Evolutionary conservation across 1,140 invertebrate genomes (phyloP).

Genomic region (Chrysomallon squamiferum): DNA sequence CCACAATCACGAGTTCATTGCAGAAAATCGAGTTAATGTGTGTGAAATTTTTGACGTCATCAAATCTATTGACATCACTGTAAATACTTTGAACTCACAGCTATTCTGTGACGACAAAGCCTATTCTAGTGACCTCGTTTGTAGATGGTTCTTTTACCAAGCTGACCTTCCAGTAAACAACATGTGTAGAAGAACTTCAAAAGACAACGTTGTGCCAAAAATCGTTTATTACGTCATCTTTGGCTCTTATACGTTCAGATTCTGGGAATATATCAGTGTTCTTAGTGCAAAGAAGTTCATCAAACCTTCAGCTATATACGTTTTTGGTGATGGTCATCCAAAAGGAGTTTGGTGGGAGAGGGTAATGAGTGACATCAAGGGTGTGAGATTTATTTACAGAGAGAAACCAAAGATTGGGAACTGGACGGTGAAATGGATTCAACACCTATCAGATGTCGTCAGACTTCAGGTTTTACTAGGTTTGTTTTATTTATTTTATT

Average conservation of each 20-base stretch:
- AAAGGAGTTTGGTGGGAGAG: slow-evolving; percentile 19
- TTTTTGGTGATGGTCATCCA: slow-evolving; percentile 26
- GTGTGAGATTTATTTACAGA: slow-evolving; percentile 16
- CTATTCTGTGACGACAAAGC: slow-evolving; percentile 15
- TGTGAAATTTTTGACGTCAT: no score
- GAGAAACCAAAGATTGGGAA: slow-evolving; percentile 10
- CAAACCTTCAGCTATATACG: slow-evolving; percentile 19
- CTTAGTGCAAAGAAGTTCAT: slow-evolving; percentile 20
- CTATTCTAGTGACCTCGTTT: slow-evolving; percentile 8
- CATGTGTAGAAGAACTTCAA: not conserved
- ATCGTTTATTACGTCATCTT: slow-evolving; percentile 31
- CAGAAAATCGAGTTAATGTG: no score
- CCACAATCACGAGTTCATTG: no score
- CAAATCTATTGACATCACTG: not conserved
- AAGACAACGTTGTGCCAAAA: slow-evolving; percentile 10
- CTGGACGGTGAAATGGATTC: not conserved
- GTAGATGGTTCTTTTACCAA: slow-evolving; percentile 13
- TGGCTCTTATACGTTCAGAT: slow-evolving; percentile 21
- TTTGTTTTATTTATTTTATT: not conserved
- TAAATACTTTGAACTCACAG: not conserved
- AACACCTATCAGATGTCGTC: slow-evolving; percentile 22
- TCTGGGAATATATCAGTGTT: slow-evolving; percentile 26
- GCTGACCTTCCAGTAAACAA: not conserved
- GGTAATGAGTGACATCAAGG: slow-evolving; percentile 15
- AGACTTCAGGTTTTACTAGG: slow-evolving; percentile 15